Evolutionary conservation across 2,888 invertebrate species (phyloP).

Genomic region (Cerastis leucographa): DNA sequence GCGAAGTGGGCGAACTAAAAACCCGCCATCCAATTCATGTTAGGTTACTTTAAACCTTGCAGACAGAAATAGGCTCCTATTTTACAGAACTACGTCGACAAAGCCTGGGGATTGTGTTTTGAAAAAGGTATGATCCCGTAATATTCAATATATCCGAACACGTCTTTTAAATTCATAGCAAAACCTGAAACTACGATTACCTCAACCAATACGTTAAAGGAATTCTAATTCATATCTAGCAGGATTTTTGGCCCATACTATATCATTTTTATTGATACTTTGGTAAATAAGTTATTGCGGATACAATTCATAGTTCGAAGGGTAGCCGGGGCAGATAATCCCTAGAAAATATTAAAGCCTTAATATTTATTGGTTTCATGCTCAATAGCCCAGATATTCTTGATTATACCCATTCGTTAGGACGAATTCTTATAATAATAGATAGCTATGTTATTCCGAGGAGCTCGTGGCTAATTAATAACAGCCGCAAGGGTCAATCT

Average conservation of each 20-base stretch:
- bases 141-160: neutral
- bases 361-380: slow-evolving; percentile 51
- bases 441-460: neutral
- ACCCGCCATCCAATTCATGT: too few relatives aligned
- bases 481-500: too few relatives aligned
- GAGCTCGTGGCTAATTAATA: too few relatives aligned
- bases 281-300: slow-evolving; percentile 65
- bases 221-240: slow-evolving; percentile 49
- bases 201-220: slow-evolving; percentile 22
- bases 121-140: neutral
- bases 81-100: too few relatives aligned
- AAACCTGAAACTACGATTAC: slow-evolving; percentile 14
- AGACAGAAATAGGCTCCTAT: too few relatives aligned
- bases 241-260: slow-evolving; percentile 48
- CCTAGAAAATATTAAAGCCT: slow-evolving; percentile 44
- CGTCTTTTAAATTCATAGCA: neutral
- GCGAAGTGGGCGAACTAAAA: too few relatives aligned
- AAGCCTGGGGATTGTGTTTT: too few relatives aligned
- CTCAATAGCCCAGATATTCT: slow-evolving; percentile 20
- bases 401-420: slow-evolving; percentile 17
- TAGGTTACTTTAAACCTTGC: too few relatives aligned
- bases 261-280: slow-evolving; percentile 67
- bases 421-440: neutral
- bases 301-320: slow-evolving; percentile 59
- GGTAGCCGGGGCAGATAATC: slow-evolving; percentile 52